These are phyloP conservation scores for Megaleporinus macrocephalus DNA, from an alignment of 2,113 vertebrate genomes.

Conservation along the genomic window DNA sequence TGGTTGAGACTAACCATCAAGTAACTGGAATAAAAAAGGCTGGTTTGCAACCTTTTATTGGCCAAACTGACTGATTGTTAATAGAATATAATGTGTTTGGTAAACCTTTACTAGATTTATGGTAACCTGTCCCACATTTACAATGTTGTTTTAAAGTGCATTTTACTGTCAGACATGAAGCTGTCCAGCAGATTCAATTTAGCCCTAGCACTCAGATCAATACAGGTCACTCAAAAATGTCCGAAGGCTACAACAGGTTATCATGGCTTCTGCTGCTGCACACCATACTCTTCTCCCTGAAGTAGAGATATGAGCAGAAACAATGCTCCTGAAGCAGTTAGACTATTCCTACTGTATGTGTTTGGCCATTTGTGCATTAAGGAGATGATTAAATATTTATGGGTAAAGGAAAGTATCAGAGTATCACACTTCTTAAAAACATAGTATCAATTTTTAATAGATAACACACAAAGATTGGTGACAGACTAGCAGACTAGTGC, in stretches of 20 bases:
- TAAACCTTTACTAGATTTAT: not conserved
- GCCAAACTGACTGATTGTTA: not conserved
- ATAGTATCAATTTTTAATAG: no score
- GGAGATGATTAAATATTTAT: no score
- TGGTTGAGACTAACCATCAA: no score
- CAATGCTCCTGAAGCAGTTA: no score
- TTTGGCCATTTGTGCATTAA: no score
- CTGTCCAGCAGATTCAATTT: not conserved
- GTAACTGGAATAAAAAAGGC: not conserved
- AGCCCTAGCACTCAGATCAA: not conserved
- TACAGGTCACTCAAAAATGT: slow-evolving; percentile 19
- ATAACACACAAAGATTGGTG: no score
- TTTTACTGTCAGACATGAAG: not conserved
- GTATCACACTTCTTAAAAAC: no score
- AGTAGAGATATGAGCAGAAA: no score
- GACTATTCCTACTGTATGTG: no score
- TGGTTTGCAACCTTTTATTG: not conserved
- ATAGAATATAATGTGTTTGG: not conserved
- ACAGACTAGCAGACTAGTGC: no score
- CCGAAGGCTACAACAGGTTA: slow-evolving; percentile 11
- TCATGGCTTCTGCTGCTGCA: not conserved
- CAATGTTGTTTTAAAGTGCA: not conserved
- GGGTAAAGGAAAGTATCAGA: no score
- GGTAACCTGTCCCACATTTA: not conserved
- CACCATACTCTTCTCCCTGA: no score